Evolutionary conservation across 2,113 vertebrate species (phyloP), one percentile per base, ranked within the genome.

Genomic region (Nesogale talazaci): DNA sequence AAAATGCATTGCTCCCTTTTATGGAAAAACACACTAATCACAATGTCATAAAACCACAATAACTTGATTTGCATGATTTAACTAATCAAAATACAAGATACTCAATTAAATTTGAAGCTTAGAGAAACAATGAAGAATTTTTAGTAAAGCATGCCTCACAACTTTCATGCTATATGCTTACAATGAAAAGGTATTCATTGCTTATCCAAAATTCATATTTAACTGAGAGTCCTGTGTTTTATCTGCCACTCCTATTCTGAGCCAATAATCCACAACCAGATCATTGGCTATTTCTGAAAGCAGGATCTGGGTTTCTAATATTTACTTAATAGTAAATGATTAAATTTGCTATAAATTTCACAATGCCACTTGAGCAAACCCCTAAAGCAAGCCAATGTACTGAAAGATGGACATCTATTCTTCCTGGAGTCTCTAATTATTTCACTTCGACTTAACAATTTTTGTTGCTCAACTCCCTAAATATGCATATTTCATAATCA

Each of bases 1-100:
- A 94, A 96, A 85, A 20, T 46, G 15, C 52, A 59, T 72, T 63
- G 10, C 11, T 94, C 80, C 10, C 27, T 63, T 42, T 89, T 82
- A 57, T 90, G 63, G 27, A 94, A 86, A 91, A 38, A 59, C 1
- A 83, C 4, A 79, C 16, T 23, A n/a, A 40, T 16, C 36, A 75
- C 3, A 76, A 29, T 7, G 8, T 67, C 85, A 77, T 31, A 83
- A 83, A 36, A n/a, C 65, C 23, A 56, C 8, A 91, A 77, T 80
- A 9, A 88, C 16, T 67, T 67, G 15, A 0, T 1, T 52, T 90
- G 8, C 80, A 14, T 83, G 15, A n/a, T 69, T 75, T 74, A 92
- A 40, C 31, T 79, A 93, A 77, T n/a, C 6, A 80, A 93, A 88
- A 75, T 31, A 61, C 31, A 91, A 59, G 65, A 78, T 14, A 67